Percentiles rank a stretch among this genome's conserved stretches.
Evolutionary conservation across 1,140 invertebrate species (phyloP).

Genomic region (Sarcophaga bullata): DNA sequence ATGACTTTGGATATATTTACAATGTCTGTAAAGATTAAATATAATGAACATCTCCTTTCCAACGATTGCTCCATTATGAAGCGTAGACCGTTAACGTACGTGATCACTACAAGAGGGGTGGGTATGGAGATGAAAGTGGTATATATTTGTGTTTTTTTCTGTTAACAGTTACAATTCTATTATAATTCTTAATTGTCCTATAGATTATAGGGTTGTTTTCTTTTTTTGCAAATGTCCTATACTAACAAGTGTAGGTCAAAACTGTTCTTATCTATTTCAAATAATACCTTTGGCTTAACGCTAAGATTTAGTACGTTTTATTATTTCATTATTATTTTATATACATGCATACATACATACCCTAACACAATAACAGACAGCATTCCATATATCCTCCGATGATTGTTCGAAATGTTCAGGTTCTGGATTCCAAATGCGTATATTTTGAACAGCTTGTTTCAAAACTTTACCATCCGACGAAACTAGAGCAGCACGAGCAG

Average conservation of each 20-base stretch:
- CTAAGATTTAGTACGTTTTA: neutral
- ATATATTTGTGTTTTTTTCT: no score
- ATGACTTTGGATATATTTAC: no score
- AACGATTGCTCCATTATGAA: no score
- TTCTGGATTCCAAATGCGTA: conserved; percentile 82
- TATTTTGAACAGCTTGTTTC: conserved; percentile 72
- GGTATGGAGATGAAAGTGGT: no score
- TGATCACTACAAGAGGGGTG: no score
- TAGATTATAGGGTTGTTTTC: no score
- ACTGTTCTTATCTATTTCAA: neutral
- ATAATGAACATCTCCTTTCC: no score
- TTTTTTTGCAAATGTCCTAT: neutral
- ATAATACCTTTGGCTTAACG: neutral
- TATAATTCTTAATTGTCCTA: no score
- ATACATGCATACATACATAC: conserved; percentile 42
- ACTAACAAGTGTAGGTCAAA: neutral
- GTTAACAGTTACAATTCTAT: no score
- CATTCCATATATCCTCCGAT: conserved; percentile 89
- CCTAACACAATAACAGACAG: conserved; percentile 62
- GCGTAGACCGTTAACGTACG: no score
- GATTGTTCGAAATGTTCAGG: conserved; percentile 90
- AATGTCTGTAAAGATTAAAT: no score
- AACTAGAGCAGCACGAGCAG: conserved; percentile 85
- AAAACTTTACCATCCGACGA: conserved; percentile 74
- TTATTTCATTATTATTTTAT: no score